Percentiles rank a stretch among this genome's conserved stretches.
Conservation (phyloP, 2,113 vertebrate species). For the Manacus vitellinus region DNA sequence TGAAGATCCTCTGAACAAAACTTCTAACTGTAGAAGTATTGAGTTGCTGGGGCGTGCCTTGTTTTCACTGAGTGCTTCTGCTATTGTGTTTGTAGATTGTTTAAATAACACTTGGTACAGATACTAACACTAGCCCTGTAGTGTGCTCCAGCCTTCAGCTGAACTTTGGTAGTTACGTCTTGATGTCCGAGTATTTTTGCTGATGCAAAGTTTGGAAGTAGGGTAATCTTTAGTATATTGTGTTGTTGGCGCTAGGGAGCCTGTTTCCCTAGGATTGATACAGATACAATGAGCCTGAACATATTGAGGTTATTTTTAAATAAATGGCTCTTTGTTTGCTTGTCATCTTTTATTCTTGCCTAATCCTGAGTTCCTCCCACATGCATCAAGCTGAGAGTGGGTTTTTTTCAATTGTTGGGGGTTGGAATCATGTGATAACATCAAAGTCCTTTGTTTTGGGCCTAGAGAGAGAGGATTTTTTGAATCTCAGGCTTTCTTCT, state of each 20-base stretch:
- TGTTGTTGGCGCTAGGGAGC: neutral
- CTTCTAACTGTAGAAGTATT: neutral
- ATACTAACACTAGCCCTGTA: neutral
- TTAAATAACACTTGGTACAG: neutral
- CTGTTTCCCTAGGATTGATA: neutral
- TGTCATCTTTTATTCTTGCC: slow-evolving; percentile 50
- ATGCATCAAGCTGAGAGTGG: neutral
- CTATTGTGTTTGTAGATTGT: neutral
- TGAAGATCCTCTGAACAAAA: neutral
- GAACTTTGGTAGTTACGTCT: neutral
- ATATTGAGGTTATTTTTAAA: slow-evolving; percentile 17
- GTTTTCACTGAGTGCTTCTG: neutral
- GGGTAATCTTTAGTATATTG: neutral
- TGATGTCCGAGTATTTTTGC: neutral
- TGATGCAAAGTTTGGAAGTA: neutral
- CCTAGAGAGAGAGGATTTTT: neutral
- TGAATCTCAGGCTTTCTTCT: neutral
- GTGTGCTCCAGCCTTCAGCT: neutral
- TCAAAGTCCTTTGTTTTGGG: neutral
- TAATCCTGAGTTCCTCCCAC: slow-evolving; percentile 42
- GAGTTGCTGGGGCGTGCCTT: neutral
- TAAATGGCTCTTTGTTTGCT: slow-evolving; percentile 38
- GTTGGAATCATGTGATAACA: slow-evolving; percentile 28
- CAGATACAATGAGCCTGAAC: neutral
- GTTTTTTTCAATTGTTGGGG: neutral